Base-by-base conservation (phyloP, 2,888 invertebrate genomes). In the Monoplex corrugatus region DNA sequence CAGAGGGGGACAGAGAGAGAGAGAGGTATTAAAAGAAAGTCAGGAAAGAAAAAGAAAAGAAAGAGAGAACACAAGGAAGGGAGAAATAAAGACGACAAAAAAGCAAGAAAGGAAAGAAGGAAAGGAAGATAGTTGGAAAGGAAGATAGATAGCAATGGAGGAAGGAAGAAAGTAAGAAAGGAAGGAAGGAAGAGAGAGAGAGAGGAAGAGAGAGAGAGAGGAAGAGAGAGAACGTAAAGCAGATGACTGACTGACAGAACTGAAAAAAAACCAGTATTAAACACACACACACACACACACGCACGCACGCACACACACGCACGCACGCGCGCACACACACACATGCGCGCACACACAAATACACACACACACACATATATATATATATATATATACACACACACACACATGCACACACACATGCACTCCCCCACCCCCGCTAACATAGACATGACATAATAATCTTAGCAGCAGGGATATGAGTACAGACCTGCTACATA, bases 231-330 rank as follows among this genome's bases (percentile, higher is more conserved):
- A 68, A n/a, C n/a, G n/a, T n/a, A 68, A 28, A 6, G 8, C 13
- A 23, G 63, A 28, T 23, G 63, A 68, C 23, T 16, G 13, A 16
- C 63, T 16, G 13, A 63, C 13, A 63, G 23, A 16, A 50, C n/a
- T 50, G 50, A 50, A 16, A 13, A 23, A 28, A 23, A 3, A 32
- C 40, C 38, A 38, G 40, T 23, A 78, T 40, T 16, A 68, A 10
- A 78, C 40, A 78, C 40, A 78, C 78, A 78, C 40, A 78, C 40
- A 78, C 78, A 78, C 8, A 78, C 78, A 78, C 78, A 78, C 78
- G 40, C 78, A 78, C 78, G 16, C 78, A 78, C 40, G 40, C 78
- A 78, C 78, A 78, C 78, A 40, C 40, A 44, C 44, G 32, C 44
- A 82, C 16, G n/a, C n/a, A 82, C 44, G 44, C n/a, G 44, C 44